Percentiles rank a stretch among this genome's conserved stretches.
These are phyloP conservation scores for Galeruca laticollis DNA, from an alignment of 2,888 invertebrate species.

Conservation along the genomic window DNA sequence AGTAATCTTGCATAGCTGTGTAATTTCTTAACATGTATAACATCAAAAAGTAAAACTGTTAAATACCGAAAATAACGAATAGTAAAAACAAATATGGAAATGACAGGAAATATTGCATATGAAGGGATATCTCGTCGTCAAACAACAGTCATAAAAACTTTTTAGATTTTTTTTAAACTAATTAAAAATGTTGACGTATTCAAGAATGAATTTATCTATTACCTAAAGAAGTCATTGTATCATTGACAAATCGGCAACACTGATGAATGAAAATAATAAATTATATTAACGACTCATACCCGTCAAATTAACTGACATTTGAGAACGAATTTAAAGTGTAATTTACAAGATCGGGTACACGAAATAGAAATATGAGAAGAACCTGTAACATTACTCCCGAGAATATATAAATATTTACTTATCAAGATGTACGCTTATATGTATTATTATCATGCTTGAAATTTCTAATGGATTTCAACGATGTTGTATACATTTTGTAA, in stretches of 20 bases:
- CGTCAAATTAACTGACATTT: not conserved
- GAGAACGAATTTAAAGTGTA: slow-evolving; percentile 10
- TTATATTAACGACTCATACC: not conserved
- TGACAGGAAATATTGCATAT: no score
- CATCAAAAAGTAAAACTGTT: no score
- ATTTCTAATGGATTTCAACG: not conserved
- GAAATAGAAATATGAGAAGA: slow-evolving; percentile 17
- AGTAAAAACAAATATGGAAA: no score
- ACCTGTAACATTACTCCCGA: slow-evolving; percentile 8
- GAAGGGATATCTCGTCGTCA: no score
- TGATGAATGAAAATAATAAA: no score
- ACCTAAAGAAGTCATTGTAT: no score
- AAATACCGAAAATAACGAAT: not conserved
- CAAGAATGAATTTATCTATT: no score
- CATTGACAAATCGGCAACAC: no score
- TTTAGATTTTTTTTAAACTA: no score
- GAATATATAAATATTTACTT: slow-evolving; percentile 14
- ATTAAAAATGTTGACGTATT: no score
- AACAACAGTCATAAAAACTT: no score
- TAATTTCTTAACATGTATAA: no score
- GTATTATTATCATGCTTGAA: not conserved
- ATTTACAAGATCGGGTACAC: slow-evolving; percentile 21
- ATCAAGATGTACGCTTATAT: not conserved
- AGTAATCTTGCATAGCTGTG: not conserved
- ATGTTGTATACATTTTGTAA: not conserved